These are phyloP conservation scores for Myiotriccus ornatus DNA, from an alignment of 2,797 vertebrate species.

Conservation along the genomic window DNA sequence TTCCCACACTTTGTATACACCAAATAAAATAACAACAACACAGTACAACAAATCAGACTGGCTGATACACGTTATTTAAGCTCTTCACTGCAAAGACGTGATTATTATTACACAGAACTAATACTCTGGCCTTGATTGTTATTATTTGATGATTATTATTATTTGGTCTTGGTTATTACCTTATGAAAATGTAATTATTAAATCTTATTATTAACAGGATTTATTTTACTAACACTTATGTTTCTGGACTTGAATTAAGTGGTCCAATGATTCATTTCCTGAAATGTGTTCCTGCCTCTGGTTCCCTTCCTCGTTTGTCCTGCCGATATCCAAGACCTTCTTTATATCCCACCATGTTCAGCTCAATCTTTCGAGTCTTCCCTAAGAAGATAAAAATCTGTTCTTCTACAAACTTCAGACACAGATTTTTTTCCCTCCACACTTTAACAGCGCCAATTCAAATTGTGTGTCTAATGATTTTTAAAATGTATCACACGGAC, in stretches of 20 bases:
- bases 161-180: not conserved
- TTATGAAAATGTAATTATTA: not conserved
- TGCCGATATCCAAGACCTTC: not conserved
- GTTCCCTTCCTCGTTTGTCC: not conserved
- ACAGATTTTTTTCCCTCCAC: not conserved
- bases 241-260: not conserved
- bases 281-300: not conserved
- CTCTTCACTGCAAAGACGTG: not conserved
- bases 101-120: not conserved
- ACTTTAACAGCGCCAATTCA: not conserved
- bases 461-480: not conserved
- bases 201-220: not conserved
- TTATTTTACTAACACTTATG: not conserved
- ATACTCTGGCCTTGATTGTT: not conserved
- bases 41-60: not conserved
- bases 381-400: not conserved
- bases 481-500: not conserved
- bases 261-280: not conserved
- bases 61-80: rapidly evolving
- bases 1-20: not conserved
- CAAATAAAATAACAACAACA: not conserved
- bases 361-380: not conserved
- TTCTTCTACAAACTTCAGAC: not conserved
- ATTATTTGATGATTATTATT: not conserved
- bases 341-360: not conserved